These are phyloP conservation scores for Dendrophyllia cribrosa DNA, from an alignment of 64 coral and sea anemone genomes.

Conservation along the genomic window DNA sequence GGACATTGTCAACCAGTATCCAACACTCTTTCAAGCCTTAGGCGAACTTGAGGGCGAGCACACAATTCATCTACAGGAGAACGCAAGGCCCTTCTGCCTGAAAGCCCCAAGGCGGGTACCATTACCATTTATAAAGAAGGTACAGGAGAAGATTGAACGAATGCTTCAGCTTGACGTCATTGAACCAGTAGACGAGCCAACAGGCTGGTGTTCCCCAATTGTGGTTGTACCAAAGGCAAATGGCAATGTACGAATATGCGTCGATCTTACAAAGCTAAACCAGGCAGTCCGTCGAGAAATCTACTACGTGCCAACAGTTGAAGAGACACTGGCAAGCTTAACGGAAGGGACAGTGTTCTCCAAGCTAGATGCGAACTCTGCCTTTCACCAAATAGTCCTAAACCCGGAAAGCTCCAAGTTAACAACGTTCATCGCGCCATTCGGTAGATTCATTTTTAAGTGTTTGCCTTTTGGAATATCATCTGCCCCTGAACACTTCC, in stretches of 20 bases:
- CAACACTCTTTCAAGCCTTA: constrained; percentile 12
- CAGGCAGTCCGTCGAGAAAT: constrained; percentile 24
- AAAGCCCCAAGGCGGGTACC: background rate
- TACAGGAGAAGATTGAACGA: constrained; percentile 11
- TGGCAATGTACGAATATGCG: constrained; percentile 33
- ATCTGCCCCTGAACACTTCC: constrained; percentile 50
- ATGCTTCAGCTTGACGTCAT: constrained; percentile 13
- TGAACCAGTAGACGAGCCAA: constrained; percentile 42
- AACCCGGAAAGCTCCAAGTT: constrained; percentile 47
- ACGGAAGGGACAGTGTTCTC: constrained; percentile 18
- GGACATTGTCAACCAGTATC: constrained; percentile 36
- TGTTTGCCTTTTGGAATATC: constrained; percentile 42
- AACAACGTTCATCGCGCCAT: constrained; percentile 67
- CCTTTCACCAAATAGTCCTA: constrained; percentile 48
- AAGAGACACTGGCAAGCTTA: constrained; percentile 14
- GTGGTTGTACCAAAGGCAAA: constrained; percentile 41
- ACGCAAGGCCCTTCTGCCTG: constrained; percentile 1
- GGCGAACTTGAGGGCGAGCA: constrained; percentile 9
- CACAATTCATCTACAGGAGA: background rate
- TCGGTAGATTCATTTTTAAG: constrained; percentile 42
- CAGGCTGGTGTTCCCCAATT: constrained; percentile 39
- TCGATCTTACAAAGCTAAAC: constrained; percentile 55
- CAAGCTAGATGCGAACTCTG: constrained; percentile 51
- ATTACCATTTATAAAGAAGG: background rate
- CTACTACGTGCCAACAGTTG: constrained; percentile 42